phyloP scores from a whole-genome alignment of 2,113 vertebrate species.

The Trochalopteron elliotii region DNA sequence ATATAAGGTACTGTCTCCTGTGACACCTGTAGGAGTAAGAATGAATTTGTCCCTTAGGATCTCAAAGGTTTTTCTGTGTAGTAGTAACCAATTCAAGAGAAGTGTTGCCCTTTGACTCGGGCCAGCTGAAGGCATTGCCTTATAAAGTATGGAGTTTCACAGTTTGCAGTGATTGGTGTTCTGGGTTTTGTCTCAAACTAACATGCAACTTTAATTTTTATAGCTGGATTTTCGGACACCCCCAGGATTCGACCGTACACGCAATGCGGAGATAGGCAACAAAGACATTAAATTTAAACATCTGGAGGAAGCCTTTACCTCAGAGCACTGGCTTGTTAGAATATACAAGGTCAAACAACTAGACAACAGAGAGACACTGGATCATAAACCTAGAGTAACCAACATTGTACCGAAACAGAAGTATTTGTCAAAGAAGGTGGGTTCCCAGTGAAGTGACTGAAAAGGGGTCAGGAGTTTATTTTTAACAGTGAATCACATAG shows the following conservation, averaged over 20 bases:
- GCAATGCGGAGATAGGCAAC: slow-evolving; percentile 97
- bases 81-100: not conserved
- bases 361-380: slow-evolving; percentile 90
- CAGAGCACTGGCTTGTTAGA: slow-evolving; percentile 97
- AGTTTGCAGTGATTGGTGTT: not conserved
- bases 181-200: not conserved
- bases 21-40: not conserved
- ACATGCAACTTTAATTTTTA: slow-evolving; percentile 13
- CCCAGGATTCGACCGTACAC: slow-evolving; percentile 94
- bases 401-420: slow-evolving; percentile 91
- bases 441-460: slow-evolving; percentile 41
- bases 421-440: slow-evolving; percentile 97
- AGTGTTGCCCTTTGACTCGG: not conserved
- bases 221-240: slow-evolving; percentile 97
- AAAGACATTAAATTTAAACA: slow-evolving; percentile 97
- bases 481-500: slow-evolving; percentile 32
- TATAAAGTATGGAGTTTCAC: not conserved
- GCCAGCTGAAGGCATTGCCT: not conserved
- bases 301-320: slow-evolving; percentile 96
- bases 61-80: not conserved
- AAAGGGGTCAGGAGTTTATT: not conserved
- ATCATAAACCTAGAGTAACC: slow-evolving; percentile 89
- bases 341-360: slow-evolving; percentile 97
- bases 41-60: not conserved
- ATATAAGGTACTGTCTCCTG: not conserved